Evolutionary conservation across 2,888 invertebrate species (phyloP).

Genomic region (Cylloceria caligata): DNA sequence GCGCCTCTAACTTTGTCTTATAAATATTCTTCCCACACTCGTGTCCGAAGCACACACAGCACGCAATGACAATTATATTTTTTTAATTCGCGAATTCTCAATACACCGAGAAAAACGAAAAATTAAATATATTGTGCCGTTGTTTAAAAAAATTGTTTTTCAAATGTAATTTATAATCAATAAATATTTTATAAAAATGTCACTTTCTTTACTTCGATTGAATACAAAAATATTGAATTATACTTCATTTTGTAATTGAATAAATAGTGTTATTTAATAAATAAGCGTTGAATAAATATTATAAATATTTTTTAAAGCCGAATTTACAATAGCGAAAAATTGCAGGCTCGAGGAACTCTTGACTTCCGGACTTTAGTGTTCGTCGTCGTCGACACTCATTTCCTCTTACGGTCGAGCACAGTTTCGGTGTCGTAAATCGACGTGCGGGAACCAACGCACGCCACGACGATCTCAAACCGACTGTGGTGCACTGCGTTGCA

Average conservation of each 20-base stretch:
- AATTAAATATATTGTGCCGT: no score
- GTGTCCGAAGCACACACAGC: slow-evolving; percentile 42
- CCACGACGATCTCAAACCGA: slow-evolving; percentile 75
- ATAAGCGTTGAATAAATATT: slow-evolving; percentile 54
- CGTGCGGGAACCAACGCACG: slow-evolving; percentile 69
- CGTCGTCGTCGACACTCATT: slow-evolving; percentile 57
- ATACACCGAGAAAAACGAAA: slow-evolving; percentile 18
- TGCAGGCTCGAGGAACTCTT: slow-evolving; percentile 41
- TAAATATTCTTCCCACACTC: slow-evolving; percentile 43
- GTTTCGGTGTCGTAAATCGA: slow-evolving; percentile 18
- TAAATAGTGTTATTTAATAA: slow-evolving; percentile 44
- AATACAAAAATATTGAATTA: slow-evolving; percentile 52
- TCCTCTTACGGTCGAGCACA: slow-evolving; percentile 51
- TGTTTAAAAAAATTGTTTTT: no score
- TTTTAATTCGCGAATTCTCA: slow-evolving; percentile 22
- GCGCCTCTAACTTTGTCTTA: slow-evolving; percentile 6
- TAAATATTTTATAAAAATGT: slow-evolving; percentile 29
- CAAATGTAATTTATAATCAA: no score
- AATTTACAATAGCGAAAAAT: slow-evolving; percentile 34
- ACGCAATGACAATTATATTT: slow-evolving; percentile 21
- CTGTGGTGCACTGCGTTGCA: slow-evolving; percentile 70
- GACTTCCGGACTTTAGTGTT: slow-evolving; percentile 68
- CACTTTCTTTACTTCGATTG: slow-evolving; percentile 37
- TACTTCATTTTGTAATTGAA: slow-evolving; percentile 3
- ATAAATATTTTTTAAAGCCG: slow-evolving; percentile 24